A percentile compares a stretch with the other conserved stretches of the same genome.
Conservation (phyloP, 2,113 vertebrate genomes). For the Holacanthus passer region DNA sequence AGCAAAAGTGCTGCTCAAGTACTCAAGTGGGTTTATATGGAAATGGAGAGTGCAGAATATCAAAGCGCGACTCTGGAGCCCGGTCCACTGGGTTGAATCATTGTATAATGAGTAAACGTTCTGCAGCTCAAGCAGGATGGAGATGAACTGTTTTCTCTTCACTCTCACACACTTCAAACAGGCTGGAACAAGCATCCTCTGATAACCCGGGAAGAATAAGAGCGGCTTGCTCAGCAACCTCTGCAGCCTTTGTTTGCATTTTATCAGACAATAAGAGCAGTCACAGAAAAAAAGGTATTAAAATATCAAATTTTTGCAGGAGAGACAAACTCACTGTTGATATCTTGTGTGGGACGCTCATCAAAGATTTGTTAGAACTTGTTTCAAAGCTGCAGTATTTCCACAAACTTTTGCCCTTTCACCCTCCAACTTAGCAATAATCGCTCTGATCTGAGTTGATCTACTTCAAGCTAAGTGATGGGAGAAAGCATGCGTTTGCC, state of each 20-base stretch:
- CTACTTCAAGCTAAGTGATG: slow-evolving; percentile 41
- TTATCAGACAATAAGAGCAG: neutral
- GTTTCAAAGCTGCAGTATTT: slow-evolving; percentile 3
- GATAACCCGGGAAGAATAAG: slow-evolving; percentile 5
- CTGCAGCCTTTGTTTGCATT: slow-evolving; percentile 12
- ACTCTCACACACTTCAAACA: slow-evolving; percentile 35
- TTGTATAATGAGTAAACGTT: slow-evolving; percentile 33
- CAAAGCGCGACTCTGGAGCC: slow-evolving; percentile 43
- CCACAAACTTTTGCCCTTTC: neutral
- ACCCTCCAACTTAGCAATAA: neutral
- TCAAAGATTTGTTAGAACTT: neutral
- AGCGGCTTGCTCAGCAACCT: slow-evolving; percentile 25
- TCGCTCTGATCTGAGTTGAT: slow-evolving; percentile 34
- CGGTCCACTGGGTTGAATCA: slow-evolving; percentile 22
- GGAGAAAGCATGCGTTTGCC: slow-evolving; percentile 57
- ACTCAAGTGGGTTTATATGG: slow-evolving; percentile 38
- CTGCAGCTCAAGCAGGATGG: slow-evolving; percentile 35
- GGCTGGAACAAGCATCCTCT: slow-evolving; percentile 40
- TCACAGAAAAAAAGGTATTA: neutral
- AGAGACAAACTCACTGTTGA: neutral
- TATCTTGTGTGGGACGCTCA: neutral
- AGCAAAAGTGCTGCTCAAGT: slow-evolving; percentile 37
- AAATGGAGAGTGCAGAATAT: slow-evolving; percentile 39
- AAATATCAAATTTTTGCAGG: neutral
- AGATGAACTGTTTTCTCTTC: slow-evolving; percentile 34